Base-by-base conservation (phyloP, 2,797 vertebrate genomes). In the Rhodeus uyekii region DNA sequence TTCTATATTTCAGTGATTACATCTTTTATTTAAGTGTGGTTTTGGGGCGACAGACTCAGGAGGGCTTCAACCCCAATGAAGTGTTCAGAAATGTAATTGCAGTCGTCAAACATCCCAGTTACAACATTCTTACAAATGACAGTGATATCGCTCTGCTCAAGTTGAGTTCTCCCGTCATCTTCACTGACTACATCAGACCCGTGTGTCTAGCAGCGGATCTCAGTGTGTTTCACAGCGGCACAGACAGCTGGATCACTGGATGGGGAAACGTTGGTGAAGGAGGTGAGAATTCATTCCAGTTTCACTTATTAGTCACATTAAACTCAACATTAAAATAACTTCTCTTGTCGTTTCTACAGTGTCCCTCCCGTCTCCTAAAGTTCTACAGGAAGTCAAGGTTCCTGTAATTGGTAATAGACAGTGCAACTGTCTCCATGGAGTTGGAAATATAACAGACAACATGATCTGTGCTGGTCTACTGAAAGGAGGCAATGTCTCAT, bases 131-230 rank as follows among this genome's bases (percentile, higher is more conserved):
- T 13, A 81, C 78, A 16, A 2, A 5, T 1, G 2, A 92, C 76
- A 92, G 92, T 0, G 91, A 93, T 83, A 90, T 93, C 0, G 89
- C 90, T 85, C 87, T 93, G 76, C 72, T 93, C 76, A 92, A 22
- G 81, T 90, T 96, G 71, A 87, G 64, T 0, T 60, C 2, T 12
- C 77, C 93, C 0, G 83, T 95, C 44, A 22, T 0, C 4, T 95
- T 94, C 87, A 92, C 92, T 39, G 89, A 93, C 79, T 89, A 86
- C 77, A 91, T 96, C 87, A 90, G 89, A 63, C 95, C 95, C 3
- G 91, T 96, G 81, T 96, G 94, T 88, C 90, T 96, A 82, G 95
- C 95, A 87, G 91, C 84, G 2, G 73, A 55, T 76, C 76, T 27
- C 38, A 92, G 92, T 81, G 81, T 81, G 76, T 92, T 94, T 83